Base-by-base conservation (phyloP, 2,113 vertebrate species). In the Ursus arctos region DNA sequence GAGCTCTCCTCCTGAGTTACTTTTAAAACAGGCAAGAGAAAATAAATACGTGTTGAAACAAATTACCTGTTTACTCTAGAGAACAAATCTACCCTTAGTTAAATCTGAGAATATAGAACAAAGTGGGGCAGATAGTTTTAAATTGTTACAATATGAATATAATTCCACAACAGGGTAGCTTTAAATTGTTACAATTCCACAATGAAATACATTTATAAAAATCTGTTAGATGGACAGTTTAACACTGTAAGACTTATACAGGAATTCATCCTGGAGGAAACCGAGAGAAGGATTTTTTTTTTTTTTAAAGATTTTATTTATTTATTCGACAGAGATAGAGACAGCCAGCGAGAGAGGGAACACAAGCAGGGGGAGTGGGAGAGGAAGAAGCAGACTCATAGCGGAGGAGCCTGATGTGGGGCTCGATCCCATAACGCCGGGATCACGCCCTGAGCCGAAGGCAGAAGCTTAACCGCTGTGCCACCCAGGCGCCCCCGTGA, bases 41-140 rank as follows among this genome's bases (percentile, higher is more conserved):
- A 96, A 96, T 89, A 95, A 97, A 95, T 47, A 57, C 7, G 9
- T 24, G 22, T 59, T 89, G n/a, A 96, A 88, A 51, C 11, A 85
- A 97, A 96, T 82, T 61, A 82, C 21, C 28, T 53, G n/a, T 85
- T 91, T 86, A 21, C 72, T 94, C 47, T 57, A 57, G 55, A 16
- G 10, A 91, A 91, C 18, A 79, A 86, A 82, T 31, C 15, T 88
- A 81, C 67, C 76, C n/a, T 94, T 88, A 81, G 43, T 94, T 90
- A 83, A 94, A 86, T 84, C 9, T 71, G 43, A 92, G 57, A 92
- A 21, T 76, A 71, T 15, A 40, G 11, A 51, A 77, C 36, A 84
- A 72, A 33, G 61, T 85, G 43, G 47, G n/a, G 19, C 47, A 93
- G 55, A 26, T 36, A 33, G 59, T 82, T 97, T 88, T 61, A 82